Percentiles rank a stretch among this genome's conserved stretches.
phyloP scores from a whole-genome alignment of 2,888 invertebrate genomes.

The Stenotaenia linearis region DNA sequence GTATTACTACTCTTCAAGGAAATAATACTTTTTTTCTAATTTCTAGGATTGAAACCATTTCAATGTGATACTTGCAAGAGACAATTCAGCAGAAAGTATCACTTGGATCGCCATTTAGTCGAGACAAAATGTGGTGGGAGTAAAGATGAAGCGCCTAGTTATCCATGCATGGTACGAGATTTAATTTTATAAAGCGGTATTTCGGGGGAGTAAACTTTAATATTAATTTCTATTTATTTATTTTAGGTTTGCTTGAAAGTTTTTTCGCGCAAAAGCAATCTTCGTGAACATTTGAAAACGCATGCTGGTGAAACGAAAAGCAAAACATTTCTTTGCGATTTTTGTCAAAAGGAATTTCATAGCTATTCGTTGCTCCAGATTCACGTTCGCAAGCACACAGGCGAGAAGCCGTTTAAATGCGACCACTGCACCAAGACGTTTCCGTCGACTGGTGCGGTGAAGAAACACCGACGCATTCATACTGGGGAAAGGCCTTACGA shows the following conservation, averaged over 20 bases:
- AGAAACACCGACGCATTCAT: conserved; percentile 44
- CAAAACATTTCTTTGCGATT: conserved; percentile 55
- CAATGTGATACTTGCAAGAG: conserved; percentile 64
- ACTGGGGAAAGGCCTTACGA: conserved; percentile 42
- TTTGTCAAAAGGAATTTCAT: conserved; percentile 62
- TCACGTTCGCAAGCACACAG: conserved; percentile 62
- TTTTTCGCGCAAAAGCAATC: conserved; percentile 66
- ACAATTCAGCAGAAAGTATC: conserved; percentile 68
- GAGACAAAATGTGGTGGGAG: conserved; percentile 63
- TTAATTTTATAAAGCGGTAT: too few relatives aligned
- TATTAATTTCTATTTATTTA: conserved; percentile 30
- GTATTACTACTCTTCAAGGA: too few relatives aligned
- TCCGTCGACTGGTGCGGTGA: conserved; percentile 43
- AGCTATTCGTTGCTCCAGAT: conserved; percentile 57
- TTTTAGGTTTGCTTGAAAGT: conserved; percentile 58
- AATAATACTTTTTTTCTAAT: not conserved
- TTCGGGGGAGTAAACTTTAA: too few relatives aligned
- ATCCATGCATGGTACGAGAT: conserved; percentile 58
- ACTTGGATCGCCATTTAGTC: conserved; percentile 63
- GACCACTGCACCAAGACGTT: conserved; percentile 43
- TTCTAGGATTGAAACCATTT: conserved; percentile 52
- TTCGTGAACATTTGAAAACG: conserved; percentile 63
- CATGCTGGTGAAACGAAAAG: conserved; percentile 53
- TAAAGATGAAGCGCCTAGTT: conserved; percentile 50
- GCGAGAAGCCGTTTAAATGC: conserved; percentile 43